Conservation (phyloP, 1,140 invertebrate genomes). For the Latrodectus geometricus region DNA sequence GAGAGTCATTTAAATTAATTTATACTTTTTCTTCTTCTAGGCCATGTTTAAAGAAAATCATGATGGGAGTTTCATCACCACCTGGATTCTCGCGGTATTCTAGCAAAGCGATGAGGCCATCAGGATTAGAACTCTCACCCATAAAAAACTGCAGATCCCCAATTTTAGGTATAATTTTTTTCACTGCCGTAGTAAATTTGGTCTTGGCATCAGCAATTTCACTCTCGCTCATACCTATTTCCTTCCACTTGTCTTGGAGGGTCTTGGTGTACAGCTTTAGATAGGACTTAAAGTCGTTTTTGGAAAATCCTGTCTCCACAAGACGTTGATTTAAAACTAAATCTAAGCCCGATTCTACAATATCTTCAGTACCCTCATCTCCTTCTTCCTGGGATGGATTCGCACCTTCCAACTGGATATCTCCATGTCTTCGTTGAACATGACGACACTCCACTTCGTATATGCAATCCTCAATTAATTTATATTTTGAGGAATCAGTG, state of each 20-base stretch:
- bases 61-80: constrained; percentile 82
- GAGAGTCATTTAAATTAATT: neutral
- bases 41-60: constrained; percentile 97
- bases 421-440: constrained; percentile 80
- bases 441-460: constrained; percentile 95
- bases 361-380: constrained; percentile 84
- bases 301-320: constrained; percentile 79
- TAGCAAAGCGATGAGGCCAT: constrained; percentile 91
- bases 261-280: constrained; percentile 98
- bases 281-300: constrained; percentile 84
- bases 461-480: constrained; percentile 90
- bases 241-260: constrained; percentile 84
- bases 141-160: constrained; percentile 91
- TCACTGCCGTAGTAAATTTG: constrained; percentile 96
- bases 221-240: constrained; percentile 74
- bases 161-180: constrained; percentile 90
- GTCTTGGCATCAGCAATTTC: constrained; percentile 75
- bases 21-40: constrained; percentile 91
- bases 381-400: constrained; percentile 93
- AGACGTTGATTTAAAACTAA: constrained; percentile 93
- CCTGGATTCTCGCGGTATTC: constrained; percentile 93
- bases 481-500: constrained; percentile 96
- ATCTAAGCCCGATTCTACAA: constrained; percentile 86
- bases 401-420: constrained; percentile 84
- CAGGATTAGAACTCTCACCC: constrained; percentile 90